phyloP scores from a whole-genome alignment of 2,888 invertebrate species.

The Caenorhabditis virilis region DNA sequence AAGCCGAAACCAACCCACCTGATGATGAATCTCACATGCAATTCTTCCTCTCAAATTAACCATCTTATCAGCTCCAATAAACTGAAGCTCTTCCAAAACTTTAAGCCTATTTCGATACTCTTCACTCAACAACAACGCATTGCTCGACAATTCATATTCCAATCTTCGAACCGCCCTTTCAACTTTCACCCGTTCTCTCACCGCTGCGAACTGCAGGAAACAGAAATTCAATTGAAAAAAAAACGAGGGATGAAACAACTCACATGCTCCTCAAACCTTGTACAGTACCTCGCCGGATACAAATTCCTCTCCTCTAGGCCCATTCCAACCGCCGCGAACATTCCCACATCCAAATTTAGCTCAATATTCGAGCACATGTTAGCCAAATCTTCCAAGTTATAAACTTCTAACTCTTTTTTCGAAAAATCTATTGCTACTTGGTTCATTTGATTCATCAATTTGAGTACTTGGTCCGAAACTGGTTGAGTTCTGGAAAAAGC shows the following conservation, averaged over 20 bases:
- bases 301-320: conserved; percentile 3
- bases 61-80: conserved; percentile 77
- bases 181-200: conserved; percentile 66
- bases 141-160: conserved; percentile 81
- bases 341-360: background rate
- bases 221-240: background rate
- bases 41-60: conserved; percentile 80
- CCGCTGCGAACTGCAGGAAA: conserved; percentile 13
- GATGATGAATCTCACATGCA: conserved; percentile 65
- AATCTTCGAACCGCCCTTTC: conserved; percentile 76
- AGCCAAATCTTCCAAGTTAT: conserved; percentile 7
- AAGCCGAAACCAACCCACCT: no score
- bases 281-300: conserved; percentile 76
- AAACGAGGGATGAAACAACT: conserved; percentile 37
- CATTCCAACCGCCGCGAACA: background rate
- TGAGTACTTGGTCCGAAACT: conserved; percentile 6
- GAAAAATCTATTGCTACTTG: background rate
- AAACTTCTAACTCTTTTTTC: background rate
- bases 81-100: conserved; percentile 78
- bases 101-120: conserved; percentile 81
- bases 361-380: conserved; percentile 9
- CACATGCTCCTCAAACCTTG: conserved; percentile 78
- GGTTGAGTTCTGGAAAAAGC: conserved; percentile 13
- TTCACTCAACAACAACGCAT: conserved; percentile 84
- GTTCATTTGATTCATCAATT: conserved; percentile 10